Conservation (phyloP, 2,888 invertebrate genomes). For the Leucoma salicis region DNA sequence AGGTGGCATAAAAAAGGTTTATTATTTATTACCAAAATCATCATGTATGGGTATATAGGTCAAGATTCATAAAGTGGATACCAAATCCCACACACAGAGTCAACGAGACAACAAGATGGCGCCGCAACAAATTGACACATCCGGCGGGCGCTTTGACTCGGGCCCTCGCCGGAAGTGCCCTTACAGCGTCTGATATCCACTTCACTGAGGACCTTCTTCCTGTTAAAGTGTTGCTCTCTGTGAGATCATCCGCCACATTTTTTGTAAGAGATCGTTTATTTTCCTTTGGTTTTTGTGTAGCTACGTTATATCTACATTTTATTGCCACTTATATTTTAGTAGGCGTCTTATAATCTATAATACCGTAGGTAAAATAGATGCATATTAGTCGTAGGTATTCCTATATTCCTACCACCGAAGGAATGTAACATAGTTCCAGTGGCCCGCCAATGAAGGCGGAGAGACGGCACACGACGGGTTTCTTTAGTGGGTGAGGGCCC, state of each 20-base stretch:
- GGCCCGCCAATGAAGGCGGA: too few relatives aligned
- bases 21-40: neutral
- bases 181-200: conserved; percentile 45
- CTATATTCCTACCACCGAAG: too few relatives aligned
- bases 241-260: conserved; percentile 27
- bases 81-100: conserved; percentile 37
- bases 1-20: too few relatives aligned
- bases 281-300: neutral
- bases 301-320: too few relatives aligned
- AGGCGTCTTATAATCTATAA: too few relatives aligned
- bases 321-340: too few relatives aligned
- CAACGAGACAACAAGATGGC: conserved; percentile 43
- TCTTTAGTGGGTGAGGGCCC: too few relatives aligned
- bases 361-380: too few relatives aligned
- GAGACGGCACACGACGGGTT: too few relatives aligned
- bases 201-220: conserved; percentile 39
- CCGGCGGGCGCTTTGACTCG: conserved; percentile 46
- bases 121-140: conserved; percentile 46
- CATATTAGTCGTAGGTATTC: too few relatives aligned
- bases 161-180: conserved; percentile 44
- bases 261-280: conserved; percentile 11
- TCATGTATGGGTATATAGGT: conserved; percentile 24
- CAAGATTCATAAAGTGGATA: conserved; percentile 35
- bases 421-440: too few relatives aligned
- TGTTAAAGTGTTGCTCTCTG: conserved; percentile 33